A percentile compares a stretch with the other conserved stretches of the same genome.
Evolutionary conservation across 2,888 invertebrate genomes (phyloP).

Genomic region (Herminia tarsipennalis): DNA sequence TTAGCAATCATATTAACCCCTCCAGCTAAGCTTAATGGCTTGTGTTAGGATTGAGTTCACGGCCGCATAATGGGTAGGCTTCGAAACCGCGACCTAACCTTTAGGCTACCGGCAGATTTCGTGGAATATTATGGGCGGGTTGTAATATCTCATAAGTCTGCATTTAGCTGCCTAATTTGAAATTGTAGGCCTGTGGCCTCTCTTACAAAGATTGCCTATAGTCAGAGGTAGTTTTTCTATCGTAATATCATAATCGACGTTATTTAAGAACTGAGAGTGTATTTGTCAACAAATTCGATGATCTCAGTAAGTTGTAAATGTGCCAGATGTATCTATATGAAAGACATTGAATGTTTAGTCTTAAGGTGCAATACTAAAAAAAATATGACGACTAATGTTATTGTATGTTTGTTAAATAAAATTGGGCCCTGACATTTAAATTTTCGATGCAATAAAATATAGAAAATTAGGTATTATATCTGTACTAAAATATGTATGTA

Average conservation of each 20-base stretch:
- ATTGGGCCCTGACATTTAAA: constrained; percentile 13
- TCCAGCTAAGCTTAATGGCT: too few species aligned
- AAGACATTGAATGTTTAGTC: constrained; percentile 35
- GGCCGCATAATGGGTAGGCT: too few species aligned
- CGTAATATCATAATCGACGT: not conserved
- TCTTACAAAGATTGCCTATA: too few species aligned
- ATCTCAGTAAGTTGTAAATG: constrained; percentile 35
- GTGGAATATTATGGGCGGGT: too few species aligned
- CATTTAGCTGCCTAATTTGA: too few species aligned
- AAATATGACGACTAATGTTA: constrained; percentile 24
- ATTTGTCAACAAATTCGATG: constrained; percentile 46
- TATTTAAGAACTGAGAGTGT: constrained; percentile 40
- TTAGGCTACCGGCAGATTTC: too few species aligned
- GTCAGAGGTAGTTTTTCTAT: not conserved
- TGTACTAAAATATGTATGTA: constrained; percentile 1
- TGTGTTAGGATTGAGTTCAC: too few species aligned
- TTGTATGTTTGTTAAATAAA: constrained; percentile 23
- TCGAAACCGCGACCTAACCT: too few species aligned
- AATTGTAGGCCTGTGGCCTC: too few species aligned
- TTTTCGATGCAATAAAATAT: constrained; percentile 9
- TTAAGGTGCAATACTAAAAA: constrained; percentile 42
- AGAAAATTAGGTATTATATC: constrained; percentile 1
- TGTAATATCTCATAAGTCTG: too few species aligned
- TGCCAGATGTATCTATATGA: constrained; percentile 23
- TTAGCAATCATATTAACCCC: too few species aligned